Percentiles rank a stretch among this genome's conserved stretches.
Evolutionary conservation across 2,888 invertebrate species (phyloP).

Genomic region (Phytoseiulus persimilis): DNA sequence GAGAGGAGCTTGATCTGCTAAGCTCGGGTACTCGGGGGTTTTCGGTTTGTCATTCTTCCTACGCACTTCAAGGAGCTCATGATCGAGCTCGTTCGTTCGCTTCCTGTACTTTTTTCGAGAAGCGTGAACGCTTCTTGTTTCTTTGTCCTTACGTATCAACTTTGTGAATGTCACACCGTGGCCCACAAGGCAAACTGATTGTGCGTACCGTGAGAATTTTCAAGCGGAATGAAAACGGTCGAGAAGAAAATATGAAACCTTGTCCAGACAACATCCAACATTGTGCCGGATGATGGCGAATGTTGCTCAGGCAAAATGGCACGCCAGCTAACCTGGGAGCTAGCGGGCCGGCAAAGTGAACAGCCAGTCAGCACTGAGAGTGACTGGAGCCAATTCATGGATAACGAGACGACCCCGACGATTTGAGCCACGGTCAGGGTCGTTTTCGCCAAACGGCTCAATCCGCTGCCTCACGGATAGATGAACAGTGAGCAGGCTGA

Average conservation of each 20-base stretch:
- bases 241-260: background rate
- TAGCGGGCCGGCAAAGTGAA: background rate
- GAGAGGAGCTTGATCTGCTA: too few species aligned
- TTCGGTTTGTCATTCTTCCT: too few species aligned
- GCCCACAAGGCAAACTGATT: background rate
- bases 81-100: background rate
- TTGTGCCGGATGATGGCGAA: background rate
- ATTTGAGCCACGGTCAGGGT: background rate
- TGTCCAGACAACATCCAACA: background rate
- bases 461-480: background rate
- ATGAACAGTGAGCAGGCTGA: background rate
- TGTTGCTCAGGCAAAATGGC: background rate
- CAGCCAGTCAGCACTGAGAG: background rate
- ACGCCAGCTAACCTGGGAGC: background rate
- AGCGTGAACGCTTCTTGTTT: background rate
- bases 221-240: background rate
- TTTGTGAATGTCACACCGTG: background rate
- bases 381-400: background rate
- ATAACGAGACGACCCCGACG: constrained; percentile 5
- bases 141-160: background rate
- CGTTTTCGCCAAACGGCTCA: background rate
- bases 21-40: too few species aligned
- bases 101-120: background rate
- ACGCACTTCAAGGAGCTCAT: background rate
- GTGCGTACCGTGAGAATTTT: background rate